A percentile compares a stretch with the other conserved stretches of the same genome.
phyloP scores from a whole-genome alignment of 2,797 vertebrate species.

The Acrossocheilus wenchowensis region DNA sequence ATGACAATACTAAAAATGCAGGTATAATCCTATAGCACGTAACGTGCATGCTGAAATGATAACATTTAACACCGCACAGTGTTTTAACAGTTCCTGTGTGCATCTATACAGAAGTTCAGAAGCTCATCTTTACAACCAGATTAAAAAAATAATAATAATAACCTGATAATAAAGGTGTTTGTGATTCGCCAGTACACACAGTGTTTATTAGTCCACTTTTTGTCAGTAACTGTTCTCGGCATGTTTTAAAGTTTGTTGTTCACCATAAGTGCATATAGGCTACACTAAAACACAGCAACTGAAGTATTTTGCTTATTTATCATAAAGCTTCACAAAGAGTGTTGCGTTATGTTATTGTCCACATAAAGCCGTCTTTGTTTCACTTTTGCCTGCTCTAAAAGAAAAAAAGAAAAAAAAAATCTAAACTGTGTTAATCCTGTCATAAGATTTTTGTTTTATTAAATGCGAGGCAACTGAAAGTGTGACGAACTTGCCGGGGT shows the following conservation, averaged over 20 bases:
- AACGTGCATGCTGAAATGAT: neutral
- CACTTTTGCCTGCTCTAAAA: neutral
- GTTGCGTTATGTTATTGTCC: neutral
- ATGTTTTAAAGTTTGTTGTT: neutral
- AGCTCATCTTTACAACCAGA: neutral
- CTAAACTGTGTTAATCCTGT: neutral
- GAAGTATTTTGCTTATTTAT: constrained; percentile 1
- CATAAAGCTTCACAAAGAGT: neutral
- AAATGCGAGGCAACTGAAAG: constrained; percentile 28
- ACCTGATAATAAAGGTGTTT: neutral
- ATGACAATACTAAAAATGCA: neutral
- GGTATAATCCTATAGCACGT: neutral
- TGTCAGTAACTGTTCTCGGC: neutral
- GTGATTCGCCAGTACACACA: neutral
- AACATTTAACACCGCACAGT: neutral
- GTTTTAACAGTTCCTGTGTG: neutral
- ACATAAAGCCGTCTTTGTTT: constrained; percentile 24
- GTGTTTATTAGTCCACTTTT: neutral
- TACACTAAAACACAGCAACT: neutral
- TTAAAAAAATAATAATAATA: neutral
- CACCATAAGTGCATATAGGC: neutral
- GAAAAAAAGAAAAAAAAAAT: neutral
- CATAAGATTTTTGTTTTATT: neutral
- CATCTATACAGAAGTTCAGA: neutral
- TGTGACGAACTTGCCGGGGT: constrained; percentile 20